Base-by-base conservation (phyloP, 35 echinoderm and acorn worm species). In the Hemicentrotus pulcherrimus region DNA sequence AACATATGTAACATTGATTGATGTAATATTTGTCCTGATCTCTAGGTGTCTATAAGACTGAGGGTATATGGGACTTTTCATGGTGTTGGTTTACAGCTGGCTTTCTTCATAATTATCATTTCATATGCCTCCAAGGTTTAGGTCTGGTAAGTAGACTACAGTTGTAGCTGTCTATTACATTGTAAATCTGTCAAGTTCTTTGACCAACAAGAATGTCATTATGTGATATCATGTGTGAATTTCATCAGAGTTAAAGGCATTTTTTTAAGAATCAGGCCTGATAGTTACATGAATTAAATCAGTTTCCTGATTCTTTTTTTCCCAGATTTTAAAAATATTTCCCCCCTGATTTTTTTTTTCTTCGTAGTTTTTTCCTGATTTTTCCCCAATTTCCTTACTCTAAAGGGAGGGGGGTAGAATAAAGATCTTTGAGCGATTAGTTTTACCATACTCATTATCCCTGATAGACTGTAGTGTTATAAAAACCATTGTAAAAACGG, bases 41-140 rank as follows among this genome's bases (percentile, higher is more conserved):
- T 95, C 94, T 46, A 99, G 98, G 98, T 96, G 98, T 95, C n/a
- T 99, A 97, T 91, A 96, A 96, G 13, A 95, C 95, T 7, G 98
- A 99, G 90, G 93, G 96, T 11, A 71, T 97, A 61, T 86, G 61
- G 31, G 95, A 99, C 88, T 96, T 99, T 60, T 99, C 95, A 18
- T 99, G 98, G 98, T 96, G 95, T 86, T 94, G 94, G 19, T 99
- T 97, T 93, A 97, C 93, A 0, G 95, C 96, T 32, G 98, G 98
- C 6, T 94, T 97, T 48, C 94, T 97, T 89, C 97, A 97, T 87
- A 89, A 96, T 31, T 99, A 99, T 94, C 98, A 99, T 91, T 95
- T 99, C 94, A 46, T 99, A 85, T 95, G 95, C 18, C 96, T 99
- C 28, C 98, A 99, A 91, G 90, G 46, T 71, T 46, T 99, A n/a